Conservation (phyloP, 2,888 invertebrate genomes). For the Lottia gigantea region DNA sequence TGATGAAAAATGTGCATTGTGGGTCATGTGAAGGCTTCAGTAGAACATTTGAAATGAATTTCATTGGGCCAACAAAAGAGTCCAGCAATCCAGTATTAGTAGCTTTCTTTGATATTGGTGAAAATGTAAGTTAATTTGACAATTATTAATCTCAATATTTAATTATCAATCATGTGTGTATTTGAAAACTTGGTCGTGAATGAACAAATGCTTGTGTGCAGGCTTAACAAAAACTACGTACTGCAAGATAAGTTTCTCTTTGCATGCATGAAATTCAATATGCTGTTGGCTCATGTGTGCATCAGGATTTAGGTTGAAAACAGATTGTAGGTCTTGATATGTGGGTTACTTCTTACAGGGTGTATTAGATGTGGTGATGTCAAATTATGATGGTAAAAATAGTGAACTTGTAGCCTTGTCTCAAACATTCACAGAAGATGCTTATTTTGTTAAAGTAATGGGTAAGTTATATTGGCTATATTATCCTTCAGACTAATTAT, state of each 20-base stretch:
- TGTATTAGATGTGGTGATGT: conserved; percentile 86
- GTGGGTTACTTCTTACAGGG: conserved; percentile 66
- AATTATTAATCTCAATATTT: too few species aligned
- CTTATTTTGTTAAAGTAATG: conserved; percentile 91
- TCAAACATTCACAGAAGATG: conserved; percentile 91
- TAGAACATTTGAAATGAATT: conserved; percentile 82
- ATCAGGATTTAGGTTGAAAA: too few species aligned
- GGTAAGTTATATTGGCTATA: conserved; percentile 44
- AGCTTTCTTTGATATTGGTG: conserved; percentile 92
- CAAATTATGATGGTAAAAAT: conserved; percentile 69
- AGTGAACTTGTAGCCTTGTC: conserved; percentile 79
- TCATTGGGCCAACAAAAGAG: conserved; percentile 73
- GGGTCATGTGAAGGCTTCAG: conserved; percentile 71
- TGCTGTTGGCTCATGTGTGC: too few species aligned
- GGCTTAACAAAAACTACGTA: too few species aligned
- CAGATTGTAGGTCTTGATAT: too few species aligned
- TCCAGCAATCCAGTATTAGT: conserved; percentile 76
- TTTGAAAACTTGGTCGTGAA: too few species aligned
- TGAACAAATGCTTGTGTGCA: too few species aligned
- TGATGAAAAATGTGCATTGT: conserved; percentile 85
- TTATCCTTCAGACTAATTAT: too few species aligned
- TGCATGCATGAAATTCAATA: too few species aligned
- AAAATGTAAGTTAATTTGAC: conserved; percentile 77
- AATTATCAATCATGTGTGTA: too few species aligned
- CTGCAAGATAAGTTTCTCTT: too few species aligned